Conservation (phyloP, 2,113 vertebrate species). For the Naja naja region DNA sequence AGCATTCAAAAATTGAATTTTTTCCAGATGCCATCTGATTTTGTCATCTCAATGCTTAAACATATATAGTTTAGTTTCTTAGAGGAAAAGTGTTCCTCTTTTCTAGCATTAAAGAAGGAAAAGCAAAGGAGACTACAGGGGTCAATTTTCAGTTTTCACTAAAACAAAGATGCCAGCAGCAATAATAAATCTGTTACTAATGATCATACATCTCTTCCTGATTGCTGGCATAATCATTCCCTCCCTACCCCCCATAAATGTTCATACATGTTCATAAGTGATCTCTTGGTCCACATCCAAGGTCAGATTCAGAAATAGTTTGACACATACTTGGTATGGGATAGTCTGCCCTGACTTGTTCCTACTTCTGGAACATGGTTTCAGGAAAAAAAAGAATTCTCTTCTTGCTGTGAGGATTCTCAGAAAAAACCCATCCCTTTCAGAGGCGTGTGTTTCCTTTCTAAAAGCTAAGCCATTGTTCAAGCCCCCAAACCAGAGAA, state of each 20-base stretch:
- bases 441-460: not conserved
- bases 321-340: not conserved
- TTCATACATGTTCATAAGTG: not conserved
- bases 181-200: not conserved
- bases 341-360: not conserved
- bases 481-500: not conserved
- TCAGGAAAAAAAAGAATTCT: not conserved
- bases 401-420: not conserved
- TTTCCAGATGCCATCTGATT: not conserved
- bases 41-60: not conserved
- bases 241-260: not conserved
- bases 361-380: not conserved
- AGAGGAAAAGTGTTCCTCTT: not conserved
- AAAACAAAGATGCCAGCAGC: not conserved
- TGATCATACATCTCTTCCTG: not conserved
- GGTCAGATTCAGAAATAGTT: not conserved
- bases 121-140: not conserved
- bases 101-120: not conserved
- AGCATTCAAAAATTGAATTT: not conserved
- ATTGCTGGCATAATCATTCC: not conserved
- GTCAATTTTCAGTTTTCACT: not conserved
- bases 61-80: not conserved
- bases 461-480: not conserved
- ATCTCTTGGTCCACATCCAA: not conserved
- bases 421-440: not conserved